A percentile compares a stretch with the other conserved stretches of the same genome.
phyloP scores from a whole-genome alignment of 2,797 vertebrate species.

The Xenentodon cancila region DNA sequence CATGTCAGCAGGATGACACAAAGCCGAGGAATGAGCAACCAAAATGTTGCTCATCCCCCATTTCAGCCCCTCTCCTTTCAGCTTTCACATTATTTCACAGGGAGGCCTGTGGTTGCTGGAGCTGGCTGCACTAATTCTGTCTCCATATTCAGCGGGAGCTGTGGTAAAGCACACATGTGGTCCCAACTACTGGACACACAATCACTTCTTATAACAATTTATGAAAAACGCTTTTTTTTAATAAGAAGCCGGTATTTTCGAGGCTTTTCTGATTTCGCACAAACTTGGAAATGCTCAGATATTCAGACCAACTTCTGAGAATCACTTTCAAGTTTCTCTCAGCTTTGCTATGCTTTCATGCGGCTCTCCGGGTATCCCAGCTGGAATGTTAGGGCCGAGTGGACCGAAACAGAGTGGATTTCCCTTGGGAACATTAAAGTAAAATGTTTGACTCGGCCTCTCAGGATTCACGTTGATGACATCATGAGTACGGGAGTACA shows the following conservation, averaged over 20 bases:
- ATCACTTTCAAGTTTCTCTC: slow-evolving; percentile 41
- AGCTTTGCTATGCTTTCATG: slow-evolving; percentile 50
- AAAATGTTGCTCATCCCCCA: slow-evolving; percentile 54
- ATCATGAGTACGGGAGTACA: slow-evolving; percentile 53
- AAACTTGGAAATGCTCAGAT: slow-evolving; percentile 40
- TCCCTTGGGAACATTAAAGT: slow-evolving; percentile 61
- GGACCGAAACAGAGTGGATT: slow-evolving; percentile 66
- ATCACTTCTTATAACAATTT: slow-evolving; percentile 28
- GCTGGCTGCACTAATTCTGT: slow-evolving; percentile 36
- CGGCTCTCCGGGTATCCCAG: slow-evolving; percentile 58
- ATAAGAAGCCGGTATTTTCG: background rate
- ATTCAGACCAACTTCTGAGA: slow-evolving; percentile 55
- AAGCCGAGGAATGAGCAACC: slow-evolving; percentile 72
- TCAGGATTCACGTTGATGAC: slow-evolving; percentile 62
- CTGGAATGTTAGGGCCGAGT: slow-evolving; percentile 61
- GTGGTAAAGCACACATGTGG: slow-evolving; percentile 23
- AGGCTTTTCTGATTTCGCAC: slow-evolving; percentile 37
- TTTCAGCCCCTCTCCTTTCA: slow-evolving; percentile 7
- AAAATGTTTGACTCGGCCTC: slow-evolving; percentile 63
- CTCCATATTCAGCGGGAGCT: slow-evolving; percentile 18
- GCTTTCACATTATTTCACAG: slow-evolving; percentile 48
- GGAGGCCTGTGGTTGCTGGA: slow-evolving; percentile 18
- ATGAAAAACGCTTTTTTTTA: background rate
- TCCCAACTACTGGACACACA: slow-evolving; percentile 1
- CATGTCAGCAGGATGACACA: slow-evolving; percentile 80